A percentile compares a stretch with the other conserved stretches of the same genome.
phyloP scores from a whole-genome alignment of 2,797 vertebrate genomes.

The Odontamblyopus lacepedii region DNA sequence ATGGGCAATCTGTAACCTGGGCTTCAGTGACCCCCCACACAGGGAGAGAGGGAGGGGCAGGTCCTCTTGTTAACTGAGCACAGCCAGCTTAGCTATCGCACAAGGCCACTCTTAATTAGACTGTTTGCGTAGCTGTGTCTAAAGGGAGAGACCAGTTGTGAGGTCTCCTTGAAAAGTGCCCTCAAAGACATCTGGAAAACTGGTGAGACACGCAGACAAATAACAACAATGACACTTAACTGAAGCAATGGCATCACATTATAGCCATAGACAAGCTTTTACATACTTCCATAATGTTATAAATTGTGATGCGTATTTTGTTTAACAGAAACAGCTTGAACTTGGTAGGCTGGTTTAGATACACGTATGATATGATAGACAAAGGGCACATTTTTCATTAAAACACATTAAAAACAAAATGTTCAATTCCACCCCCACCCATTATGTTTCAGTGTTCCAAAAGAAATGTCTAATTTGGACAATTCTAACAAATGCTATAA shows the following conservation, averaged over 20 bases:
- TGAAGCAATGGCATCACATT: too few relatives aligned
- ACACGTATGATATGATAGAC: too few relatives aligned
- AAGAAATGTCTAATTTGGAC: too few relatives aligned
- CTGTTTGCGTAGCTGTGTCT: constrained; percentile 65
- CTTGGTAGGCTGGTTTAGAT: background rate
- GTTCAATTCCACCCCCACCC: background rate
- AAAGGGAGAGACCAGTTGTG: constrained; percentile 47
- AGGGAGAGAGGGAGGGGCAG: constrained; percentile 52
- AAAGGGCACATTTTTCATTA: too few relatives aligned
- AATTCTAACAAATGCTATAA: too few relatives aligned
- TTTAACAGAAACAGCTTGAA: background rate
- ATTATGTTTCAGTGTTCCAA: background rate
- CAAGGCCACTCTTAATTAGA: constrained; percentile 70
- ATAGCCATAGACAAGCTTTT: background rate
- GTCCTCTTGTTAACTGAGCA: constrained; percentile 61
- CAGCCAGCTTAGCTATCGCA: constrained; percentile 52
- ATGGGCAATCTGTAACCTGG: constrained; percentile 60
- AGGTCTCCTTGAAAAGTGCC: constrained; percentile 59
- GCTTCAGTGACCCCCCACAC: constrained; percentile 26
- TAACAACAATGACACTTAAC: background rate
- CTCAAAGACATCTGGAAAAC: constrained; percentile 64
- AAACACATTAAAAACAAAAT: background rate
- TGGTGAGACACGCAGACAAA: background rate
- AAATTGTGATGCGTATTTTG: background rate
- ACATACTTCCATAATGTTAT: background rate